Evolutionary conservation across 2,113 vertebrate genomes (phyloP).

Genomic region (Antechinus stuartii): DNA sequence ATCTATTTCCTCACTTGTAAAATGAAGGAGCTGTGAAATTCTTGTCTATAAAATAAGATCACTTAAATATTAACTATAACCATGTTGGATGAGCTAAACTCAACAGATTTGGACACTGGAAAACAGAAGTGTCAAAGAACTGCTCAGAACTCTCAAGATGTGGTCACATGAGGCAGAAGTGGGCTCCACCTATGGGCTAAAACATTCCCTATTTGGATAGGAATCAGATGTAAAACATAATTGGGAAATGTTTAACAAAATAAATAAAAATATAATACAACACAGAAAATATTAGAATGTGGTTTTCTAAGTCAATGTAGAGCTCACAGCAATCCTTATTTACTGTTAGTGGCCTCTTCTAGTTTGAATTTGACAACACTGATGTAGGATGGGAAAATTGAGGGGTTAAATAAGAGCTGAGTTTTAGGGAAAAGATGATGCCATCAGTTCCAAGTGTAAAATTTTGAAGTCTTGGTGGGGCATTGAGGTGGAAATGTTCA

Average conservation of each 20-base stretch:
- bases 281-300: background rate
- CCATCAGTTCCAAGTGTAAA: background rate
- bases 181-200: background rate
- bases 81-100: background rate
- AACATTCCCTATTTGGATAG: background rate
- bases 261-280: background rate
- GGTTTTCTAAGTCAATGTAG: too few species aligned
- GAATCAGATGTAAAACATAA: background rate
- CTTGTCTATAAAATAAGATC: background rate
- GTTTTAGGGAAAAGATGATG: too few species aligned
- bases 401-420: too few species aligned
- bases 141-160: too few species aligned
- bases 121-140: too few species aligned
- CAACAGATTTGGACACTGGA: background rate
- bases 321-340: too few species aligned
- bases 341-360: too few species aligned
- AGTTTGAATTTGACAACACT: too few species aligned
- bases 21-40: background rate
- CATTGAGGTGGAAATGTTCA: background rate
- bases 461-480: background rate
- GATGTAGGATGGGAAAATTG: too few species aligned
- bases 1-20: background rate
- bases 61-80: background rate
- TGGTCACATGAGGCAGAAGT: too few species aligned
- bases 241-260: background rate